Conservation (phyloP, 2,888 invertebrate species). For the Lasius platythorax region DNA sequence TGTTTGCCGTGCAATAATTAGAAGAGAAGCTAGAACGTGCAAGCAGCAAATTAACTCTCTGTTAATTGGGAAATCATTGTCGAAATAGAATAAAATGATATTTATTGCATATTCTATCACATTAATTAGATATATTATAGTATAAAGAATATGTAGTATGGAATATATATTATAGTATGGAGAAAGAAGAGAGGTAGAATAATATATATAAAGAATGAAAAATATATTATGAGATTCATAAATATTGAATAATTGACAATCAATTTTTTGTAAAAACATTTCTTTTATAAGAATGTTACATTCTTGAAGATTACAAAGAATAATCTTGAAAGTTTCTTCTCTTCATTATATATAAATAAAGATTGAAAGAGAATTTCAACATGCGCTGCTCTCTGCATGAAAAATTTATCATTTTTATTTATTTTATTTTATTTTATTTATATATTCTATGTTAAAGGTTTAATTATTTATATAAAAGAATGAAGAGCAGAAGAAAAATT, state of each 20-base stretch:
- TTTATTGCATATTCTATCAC: neutral
- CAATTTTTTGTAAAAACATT: neutral
- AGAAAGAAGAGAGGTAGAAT: neutral
- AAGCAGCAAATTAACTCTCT: slow-evolving; percentile 3
- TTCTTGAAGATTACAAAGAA: neutral
- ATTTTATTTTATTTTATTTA: neutral
- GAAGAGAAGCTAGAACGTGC: slow-evolving; percentile 1
- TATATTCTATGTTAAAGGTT: too few species aligned
- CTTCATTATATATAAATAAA: neutral
- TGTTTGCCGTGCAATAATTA: slow-evolving; percentile 40
- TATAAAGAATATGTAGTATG: too few species aligned
- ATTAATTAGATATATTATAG: neutral
- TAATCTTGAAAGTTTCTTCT: neutral
- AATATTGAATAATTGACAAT: neutral
- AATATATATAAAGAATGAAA: neutral
- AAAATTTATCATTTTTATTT: slow-evolving; percentile 6
- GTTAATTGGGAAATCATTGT: slow-evolving; percentile 19
- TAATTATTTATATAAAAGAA: neutral
- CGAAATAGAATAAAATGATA: neutral
- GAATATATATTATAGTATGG: neutral
- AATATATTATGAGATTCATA: neutral
- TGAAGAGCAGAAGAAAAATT: too few species aligned
- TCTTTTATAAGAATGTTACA: neutral
- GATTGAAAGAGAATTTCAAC: neutral
- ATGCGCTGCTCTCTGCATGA: neutral